Evolutionary conservation across 2,113 vertebrate genomes (phyloP).

Genomic region (Megalops atlanticus): DNA sequence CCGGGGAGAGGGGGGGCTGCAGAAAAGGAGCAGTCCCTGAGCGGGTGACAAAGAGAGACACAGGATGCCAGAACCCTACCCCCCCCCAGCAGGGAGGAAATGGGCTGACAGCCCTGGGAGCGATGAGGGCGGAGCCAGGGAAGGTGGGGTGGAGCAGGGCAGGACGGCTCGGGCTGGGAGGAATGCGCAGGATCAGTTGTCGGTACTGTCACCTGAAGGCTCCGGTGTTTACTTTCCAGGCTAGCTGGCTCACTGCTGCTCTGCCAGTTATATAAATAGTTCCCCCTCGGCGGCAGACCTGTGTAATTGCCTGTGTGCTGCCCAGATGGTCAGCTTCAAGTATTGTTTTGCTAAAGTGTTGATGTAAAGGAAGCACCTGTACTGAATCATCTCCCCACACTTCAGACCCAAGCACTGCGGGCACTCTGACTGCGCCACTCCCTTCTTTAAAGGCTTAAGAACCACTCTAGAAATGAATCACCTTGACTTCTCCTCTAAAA

Average conservation of each 20-base stretch:
- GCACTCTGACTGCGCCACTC: background rate
- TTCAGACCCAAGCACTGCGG: slow-evolving; percentile 11
- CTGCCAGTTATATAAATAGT: slow-evolving; percentile 39
- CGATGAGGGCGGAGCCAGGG: background rate
- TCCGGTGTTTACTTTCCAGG: slow-evolving; percentile 37
- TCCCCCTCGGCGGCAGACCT: slow-evolving; percentile 2
- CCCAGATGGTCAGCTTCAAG: slow-evolving; percentile 54
- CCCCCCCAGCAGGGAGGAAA: background rate
- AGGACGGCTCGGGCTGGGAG: background rate
- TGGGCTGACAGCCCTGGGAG: background rate
- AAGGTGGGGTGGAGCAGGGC: background rate
- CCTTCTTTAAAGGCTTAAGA: slow-evolving; percentile 9
- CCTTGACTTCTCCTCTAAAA: background rate
- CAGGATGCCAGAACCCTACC: background rate
- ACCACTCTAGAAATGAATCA: background rate
- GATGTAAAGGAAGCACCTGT: slow-evolving; percentile 68
- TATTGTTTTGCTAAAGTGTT: slow-evolving; percentile 54
- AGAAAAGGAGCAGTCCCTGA: background rate
- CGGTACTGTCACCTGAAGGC: slow-evolving; percentile 18
- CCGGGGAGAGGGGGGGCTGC: background rate
- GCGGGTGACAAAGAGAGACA: too few relatives aligned
- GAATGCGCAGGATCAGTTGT: slow-evolving; percentile 19
- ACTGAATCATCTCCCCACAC: slow-evolving; percentile 38
- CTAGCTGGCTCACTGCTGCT: slow-evolving; percentile 12
- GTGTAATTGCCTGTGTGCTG: slow-evolving; percentile 32